Conservation (phyloP, 2,113 vertebrate genomes). For the Gobius niger region DNA sequence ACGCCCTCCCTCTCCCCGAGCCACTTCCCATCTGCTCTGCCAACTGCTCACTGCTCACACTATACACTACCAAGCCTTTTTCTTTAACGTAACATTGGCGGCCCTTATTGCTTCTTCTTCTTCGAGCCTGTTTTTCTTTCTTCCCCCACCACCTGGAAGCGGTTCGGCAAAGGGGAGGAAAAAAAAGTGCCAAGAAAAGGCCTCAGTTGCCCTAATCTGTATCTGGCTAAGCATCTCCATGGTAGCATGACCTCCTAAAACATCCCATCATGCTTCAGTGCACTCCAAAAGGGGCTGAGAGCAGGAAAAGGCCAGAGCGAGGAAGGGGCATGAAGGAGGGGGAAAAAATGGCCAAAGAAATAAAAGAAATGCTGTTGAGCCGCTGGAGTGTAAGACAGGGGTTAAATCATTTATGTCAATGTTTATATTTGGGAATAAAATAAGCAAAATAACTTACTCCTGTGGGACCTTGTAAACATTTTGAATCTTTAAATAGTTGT, state of each 20-base stretch:
- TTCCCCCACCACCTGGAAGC: constrained; percentile 51
- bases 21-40: constrained; percentile 56
- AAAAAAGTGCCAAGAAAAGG: constrained; percentile 46
- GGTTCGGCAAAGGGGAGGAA: constrained; percentile 8
- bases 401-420: constrained; percentile 42
- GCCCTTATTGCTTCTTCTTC: constrained; percentile 26
- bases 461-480: too few species aligned
- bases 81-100: constrained; percentile 37
- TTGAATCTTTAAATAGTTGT: too few species aligned
- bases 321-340: constrained; percentile 16
- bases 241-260: constrained; percentile 68
- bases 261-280: constrained; percentile 62
- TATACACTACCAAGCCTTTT: constrained; percentile 35
- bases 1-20: constrained; percentile 43
- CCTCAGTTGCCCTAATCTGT: constrained; percentile 60
- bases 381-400: constrained; percentile 31
- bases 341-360: constrained; percentile 6
- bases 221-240: constrained; percentile 68
- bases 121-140: constrained; percentile 50
- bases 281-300: constrained; percentile 62
- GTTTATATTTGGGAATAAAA: constrained; percentile 38
- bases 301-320: constrained; percentile 29
- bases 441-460: neutral
- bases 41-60: constrained; percentile 51
- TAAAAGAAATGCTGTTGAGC: constrained; percentile 31